Base-by-base conservation (phyloP, 2,888 invertebrate species). In the Caenorhabditis afra region DNA sequence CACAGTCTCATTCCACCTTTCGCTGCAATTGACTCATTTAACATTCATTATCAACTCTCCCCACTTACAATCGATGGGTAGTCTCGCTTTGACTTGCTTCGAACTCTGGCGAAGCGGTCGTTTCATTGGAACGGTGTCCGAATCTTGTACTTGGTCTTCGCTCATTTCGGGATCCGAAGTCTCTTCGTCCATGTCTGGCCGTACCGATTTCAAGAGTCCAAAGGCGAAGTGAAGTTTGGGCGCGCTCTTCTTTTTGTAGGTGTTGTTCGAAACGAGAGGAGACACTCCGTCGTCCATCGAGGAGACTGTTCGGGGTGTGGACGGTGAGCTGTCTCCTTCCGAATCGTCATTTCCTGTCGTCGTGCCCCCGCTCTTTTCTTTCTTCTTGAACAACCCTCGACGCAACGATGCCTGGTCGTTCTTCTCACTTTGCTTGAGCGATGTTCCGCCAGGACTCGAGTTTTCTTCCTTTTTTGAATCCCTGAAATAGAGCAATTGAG, bases 181-280 rank as follows among this genome's bases (percentile, higher is more conserved):
- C 16, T 91, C 91, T 57, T 91, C 91, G 53, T 91, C 87, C 50
- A 80, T 81, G 12, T 88, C 88, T 1, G 79, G 76, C 35, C 83
- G 78, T 0, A 82, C 87, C n/a, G 86, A 85, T 81, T 88, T 89
- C 41, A 89, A 75, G 10, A 89, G 77, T 39, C 86, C 88, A 73
- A 89, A 87, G 0, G 89, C 89, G 65, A 91, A 89, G 77, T 91
- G 91, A 64, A 92, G 90, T 81, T 91, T 92, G 82, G 91, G 91
- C 74, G 91, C 87, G 39, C 91, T 91, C 78, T 91, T 91, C 66
- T 91, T 90, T 55, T 91, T 90, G 3, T 81, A 55, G 12, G 65
- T 71, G 14, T 58, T 76, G 44, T 52, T 70, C 39, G 76, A 77
- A 49, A 55, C 82, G 50, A 53, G 73, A 3, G 58, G 82, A 5